Conservation (phyloP, 1,140 invertebrate species). For the Saccostrea echinata region DNA sequence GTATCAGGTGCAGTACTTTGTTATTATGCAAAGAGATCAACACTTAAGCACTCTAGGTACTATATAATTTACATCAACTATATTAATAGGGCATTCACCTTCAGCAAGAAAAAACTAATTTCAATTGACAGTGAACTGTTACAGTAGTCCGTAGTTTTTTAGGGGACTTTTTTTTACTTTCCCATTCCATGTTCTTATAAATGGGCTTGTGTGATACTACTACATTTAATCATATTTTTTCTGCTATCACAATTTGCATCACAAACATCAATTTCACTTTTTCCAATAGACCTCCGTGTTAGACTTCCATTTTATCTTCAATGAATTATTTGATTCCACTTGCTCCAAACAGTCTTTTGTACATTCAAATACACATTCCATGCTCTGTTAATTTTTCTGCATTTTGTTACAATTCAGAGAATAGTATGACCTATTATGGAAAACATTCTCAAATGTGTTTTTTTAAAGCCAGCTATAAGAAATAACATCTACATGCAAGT, state of each 20-base stretch:
- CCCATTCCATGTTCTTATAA: background rate
- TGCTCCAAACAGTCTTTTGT: background rate
- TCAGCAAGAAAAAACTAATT: background rate
- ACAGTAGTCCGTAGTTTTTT: background rate
- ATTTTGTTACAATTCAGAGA: no score
- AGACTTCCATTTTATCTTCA: background rate
- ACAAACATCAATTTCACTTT: background rate
- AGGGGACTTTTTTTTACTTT: background rate
- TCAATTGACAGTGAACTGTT: background rate
- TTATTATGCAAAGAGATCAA: background rate
- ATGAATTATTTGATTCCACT: background rate
- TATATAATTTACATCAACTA: background rate
- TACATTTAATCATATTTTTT: conserved; percentile 2
- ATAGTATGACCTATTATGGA: no score
- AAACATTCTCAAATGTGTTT: no score
- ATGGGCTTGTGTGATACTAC: background rate
- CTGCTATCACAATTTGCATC: background rate
- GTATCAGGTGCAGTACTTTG: background rate
- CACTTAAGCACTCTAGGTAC: background rate
- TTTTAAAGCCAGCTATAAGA: no score
- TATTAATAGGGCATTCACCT: conserved; percentile 15
- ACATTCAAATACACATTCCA: no score
- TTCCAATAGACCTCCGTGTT: background rate
- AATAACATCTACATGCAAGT: no score
- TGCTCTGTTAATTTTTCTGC: no score